A percentile compares a stretch with the other conserved stretches of the same genome.
Evolutionary conservation across 2,888 invertebrate species (phyloP).

Genomic region (Gymnocheta viridis): DNA sequence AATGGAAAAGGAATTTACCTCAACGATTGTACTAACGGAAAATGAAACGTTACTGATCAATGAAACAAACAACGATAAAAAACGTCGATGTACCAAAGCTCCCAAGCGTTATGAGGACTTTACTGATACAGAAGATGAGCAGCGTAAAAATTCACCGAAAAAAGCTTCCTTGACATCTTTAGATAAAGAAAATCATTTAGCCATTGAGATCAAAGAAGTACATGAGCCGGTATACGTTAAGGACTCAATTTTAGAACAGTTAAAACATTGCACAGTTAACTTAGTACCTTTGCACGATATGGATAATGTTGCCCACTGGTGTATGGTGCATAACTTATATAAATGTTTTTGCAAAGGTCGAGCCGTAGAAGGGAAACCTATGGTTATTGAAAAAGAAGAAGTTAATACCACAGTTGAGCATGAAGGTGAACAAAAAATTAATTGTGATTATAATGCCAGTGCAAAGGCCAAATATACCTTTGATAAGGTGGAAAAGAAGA

Average conservation of each 20-base stretch:
- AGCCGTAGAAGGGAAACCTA: slow-evolving; percentile 76
- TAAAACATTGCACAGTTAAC: slow-evolving; percentile 78
- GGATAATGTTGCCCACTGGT: slow-evolving; percentile 85
- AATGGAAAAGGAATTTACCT: slow-evolving; percentile 88
- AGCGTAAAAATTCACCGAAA: slow-evolving; percentile 51
- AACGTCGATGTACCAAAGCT: slow-evolving; percentile 84
- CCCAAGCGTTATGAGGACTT: slow-evolving; percentile 85
- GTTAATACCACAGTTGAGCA: slow-evolving; percentile 65
- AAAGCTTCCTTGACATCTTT: slow-evolving; percentile 54
- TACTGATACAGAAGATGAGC: slow-evolving; percentile 75
- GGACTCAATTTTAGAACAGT: slow-evolving; percentile 73
- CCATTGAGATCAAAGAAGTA: slow-evolving; percentile 68
- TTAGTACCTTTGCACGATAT: slow-evolving; percentile 77
- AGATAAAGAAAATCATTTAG: slow-evolving; percentile 49
- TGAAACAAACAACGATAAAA: slow-evolving; percentile 82
- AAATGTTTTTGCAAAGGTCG: slow-evolving; percentile 86
- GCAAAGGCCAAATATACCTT: slow-evolving; percentile 79
- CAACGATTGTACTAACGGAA: slow-evolving; percentile 86
- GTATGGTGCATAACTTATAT: slow-evolving; percentile 86
- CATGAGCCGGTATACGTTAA: slow-evolving; percentile 73
- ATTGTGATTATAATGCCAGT: slow-evolving; percentile 42
- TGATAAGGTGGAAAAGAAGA: slow-evolving; percentile 74
- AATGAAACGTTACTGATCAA: slow-evolving; percentile 86
- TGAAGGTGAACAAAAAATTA: slow-evolving; percentile 62
- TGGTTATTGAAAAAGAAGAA: slow-evolving; percentile 77